phyloP scores from a whole-genome alignment of 2,888 invertebrate genomes.

The Xestia c-nigrum region DNA sequence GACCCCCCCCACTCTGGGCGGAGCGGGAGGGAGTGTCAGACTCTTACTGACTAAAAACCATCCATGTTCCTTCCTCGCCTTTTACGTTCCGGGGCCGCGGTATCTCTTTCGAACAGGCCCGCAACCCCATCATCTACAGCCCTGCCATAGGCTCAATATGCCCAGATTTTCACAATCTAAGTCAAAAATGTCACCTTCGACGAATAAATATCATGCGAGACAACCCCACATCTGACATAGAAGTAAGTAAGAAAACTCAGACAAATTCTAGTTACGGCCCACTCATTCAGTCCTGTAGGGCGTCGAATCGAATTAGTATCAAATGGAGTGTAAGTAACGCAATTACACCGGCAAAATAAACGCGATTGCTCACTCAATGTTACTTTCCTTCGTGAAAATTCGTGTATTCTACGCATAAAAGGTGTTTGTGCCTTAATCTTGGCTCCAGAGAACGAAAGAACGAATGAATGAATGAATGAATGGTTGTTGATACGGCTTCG shows the following conservation, averaged over 20 bases:
- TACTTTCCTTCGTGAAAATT: slow-evolving; percentile 40
- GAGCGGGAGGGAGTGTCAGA: no score
- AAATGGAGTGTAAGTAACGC: slow-evolving; percentile 69
- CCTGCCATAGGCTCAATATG: neutral
- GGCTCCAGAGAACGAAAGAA: slow-evolving; percentile 3
- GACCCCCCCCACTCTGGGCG: no score
- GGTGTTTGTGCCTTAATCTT: slow-evolving; percentile 37
- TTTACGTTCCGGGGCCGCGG: no score
- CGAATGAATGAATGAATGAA: slow-evolving; percentile 19
- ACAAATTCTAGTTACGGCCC: slow-evolving; percentile 49
- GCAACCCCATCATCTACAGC: no score
- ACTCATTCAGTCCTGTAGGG: slow-evolving; percentile 53
- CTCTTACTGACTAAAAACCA: no score
- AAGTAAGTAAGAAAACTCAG: slow-evolving; percentile 42
- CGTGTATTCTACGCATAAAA: slow-evolving; percentile 34
- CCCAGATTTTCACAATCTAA: neutral
- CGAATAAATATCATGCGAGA: neutral
- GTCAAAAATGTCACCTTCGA: neutral
- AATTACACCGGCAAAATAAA: slow-evolving; percentile 63
- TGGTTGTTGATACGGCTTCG: slow-evolving; percentile 33
- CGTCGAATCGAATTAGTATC: slow-evolving; percentile 70
- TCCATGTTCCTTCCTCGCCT: no score
- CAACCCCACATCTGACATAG: slow-evolving; percentile 12
- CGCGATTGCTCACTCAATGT: slow-evolving; percentile 43
- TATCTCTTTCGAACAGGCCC: no score